A percentile compares a stretch with the other conserved stretches of the same genome.
Conservation (phyloP, 2,888 invertebrate species). For the Cryptops parisi region DNA sequence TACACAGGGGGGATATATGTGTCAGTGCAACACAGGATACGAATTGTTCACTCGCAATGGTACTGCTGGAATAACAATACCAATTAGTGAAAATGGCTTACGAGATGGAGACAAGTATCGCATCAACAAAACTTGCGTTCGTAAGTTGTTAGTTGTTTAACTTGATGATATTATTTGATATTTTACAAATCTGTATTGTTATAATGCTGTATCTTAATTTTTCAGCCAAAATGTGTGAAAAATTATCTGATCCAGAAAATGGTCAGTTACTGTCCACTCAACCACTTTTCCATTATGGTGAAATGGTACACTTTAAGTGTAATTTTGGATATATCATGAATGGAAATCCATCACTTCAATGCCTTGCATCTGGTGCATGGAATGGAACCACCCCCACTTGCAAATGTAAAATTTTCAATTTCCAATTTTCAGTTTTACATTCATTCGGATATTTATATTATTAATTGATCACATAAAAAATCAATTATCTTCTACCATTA, state of each 20-base stretch:
- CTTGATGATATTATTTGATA: constrained; percentile 4
- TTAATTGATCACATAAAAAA: constrained; percentile 1
- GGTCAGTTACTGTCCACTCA: constrained; percentile 63
- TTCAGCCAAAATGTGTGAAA: constrained; percentile 63
- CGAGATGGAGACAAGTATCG: constrained; percentile 78
- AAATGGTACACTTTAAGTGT: constrained; percentile 79
- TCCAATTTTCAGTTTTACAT: not conserved
- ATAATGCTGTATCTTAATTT: not conserved
- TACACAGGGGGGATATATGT: constrained; percentile 69
- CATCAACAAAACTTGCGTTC: constrained; percentile 87
- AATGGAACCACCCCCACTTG: constrained; percentile 87
- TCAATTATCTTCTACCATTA: constrained; percentile 27
- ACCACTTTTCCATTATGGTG: constrained; percentile 72
- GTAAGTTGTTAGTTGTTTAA: constrained; percentile 24
- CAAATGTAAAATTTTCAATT: constrained; percentile 52
- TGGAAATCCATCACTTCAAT: constrained; percentile 69
- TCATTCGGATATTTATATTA: not conserved
- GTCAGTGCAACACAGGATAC: constrained; percentile 80
- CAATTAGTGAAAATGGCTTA: constrained; percentile 66
- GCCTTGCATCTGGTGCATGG: constrained; percentile 82
- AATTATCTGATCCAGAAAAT: constrained; percentile 61
- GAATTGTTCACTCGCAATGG: constrained; percentile 74
- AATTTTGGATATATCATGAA: constrained; percentile 87
- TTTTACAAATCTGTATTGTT: not conserved
- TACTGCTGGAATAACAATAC: constrained; percentile 71